Conservation (phyloP, 2,888 invertebrate species). For the Dryomyza anilis region DNA sequence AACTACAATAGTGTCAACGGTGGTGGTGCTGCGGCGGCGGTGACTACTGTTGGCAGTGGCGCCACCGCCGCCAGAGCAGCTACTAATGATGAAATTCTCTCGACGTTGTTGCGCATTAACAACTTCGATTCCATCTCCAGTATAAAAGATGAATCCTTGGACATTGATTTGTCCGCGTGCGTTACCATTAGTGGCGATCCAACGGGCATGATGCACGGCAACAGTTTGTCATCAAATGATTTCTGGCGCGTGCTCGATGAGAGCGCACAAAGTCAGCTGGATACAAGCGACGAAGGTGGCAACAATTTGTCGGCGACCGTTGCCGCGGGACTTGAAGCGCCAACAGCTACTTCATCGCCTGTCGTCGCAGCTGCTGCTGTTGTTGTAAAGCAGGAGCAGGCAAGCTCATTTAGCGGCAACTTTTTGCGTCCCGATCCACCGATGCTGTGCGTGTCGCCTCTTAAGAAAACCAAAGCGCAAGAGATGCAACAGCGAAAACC, state of each 20-base stretch:
- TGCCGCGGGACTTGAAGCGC: neutral
- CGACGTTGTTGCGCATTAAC: slow-evolving; percentile 55
- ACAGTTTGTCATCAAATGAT: slow-evolving; percentile 56
- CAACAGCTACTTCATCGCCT: neutral
- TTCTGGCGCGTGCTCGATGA: slow-evolving; percentile 59
- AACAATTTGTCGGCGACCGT: neutral
- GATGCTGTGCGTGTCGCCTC: slow-evolving; percentile 44
- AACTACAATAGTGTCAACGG: slow-evolving; percentile 46
- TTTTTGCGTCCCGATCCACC: slow-evolving; percentile 51
- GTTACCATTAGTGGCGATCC: slow-evolving; percentile 56
- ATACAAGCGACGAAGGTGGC: slow-evolving; percentile 37
- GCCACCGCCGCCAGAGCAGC: slow-evolving; percentile 31
- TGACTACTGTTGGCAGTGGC: no score
- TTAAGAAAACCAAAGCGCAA: slow-evolving; percentile 41
- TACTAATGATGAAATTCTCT: slow-evolving; percentile 56
- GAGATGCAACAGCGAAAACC: slow-evolving; percentile 31
- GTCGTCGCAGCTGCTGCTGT: neutral
- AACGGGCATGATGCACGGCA: slow-evolving; percentile 50
- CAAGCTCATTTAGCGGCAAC: slow-evolving; percentile 48
- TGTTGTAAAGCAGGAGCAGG: slow-evolving; percentile 40
- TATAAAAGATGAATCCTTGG: slow-evolving; percentile 59
- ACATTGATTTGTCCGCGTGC: slow-evolving; percentile 59
- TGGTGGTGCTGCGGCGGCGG: slow-evolving; percentile 26
- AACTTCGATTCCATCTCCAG: slow-evolving; percentile 60
- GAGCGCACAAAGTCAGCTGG: slow-evolving; percentile 53